Evolutionary conservation across 1,140 invertebrate species (phyloP).

Genomic region (Reticulitermes speratus): DNA sequence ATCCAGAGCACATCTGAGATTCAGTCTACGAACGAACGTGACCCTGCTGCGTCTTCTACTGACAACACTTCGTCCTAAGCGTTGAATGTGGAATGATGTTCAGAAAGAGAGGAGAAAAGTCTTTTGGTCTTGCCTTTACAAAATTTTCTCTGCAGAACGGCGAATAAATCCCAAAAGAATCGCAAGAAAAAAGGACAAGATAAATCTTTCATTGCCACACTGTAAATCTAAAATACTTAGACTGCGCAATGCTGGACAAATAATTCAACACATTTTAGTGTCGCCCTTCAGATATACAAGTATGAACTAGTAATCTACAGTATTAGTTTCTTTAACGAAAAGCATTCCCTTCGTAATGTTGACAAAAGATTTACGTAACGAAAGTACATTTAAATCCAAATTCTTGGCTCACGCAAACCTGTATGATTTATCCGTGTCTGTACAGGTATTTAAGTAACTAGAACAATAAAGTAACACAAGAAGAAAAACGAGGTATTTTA

Average conservation of each 20-base stretch:
- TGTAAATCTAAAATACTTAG: not conserved
- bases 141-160: not conserved
- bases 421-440: too few species aligned
- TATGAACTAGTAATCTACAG: too few species aligned
- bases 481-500: too few species aligned
- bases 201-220: not conserved
- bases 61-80: not conserved
- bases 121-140: not conserved
- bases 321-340: too few species aligned
- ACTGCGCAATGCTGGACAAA: not conserved
- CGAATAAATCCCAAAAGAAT: not conserved
- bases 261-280: not conserved
- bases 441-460: too few species aligned
- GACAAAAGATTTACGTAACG: too few species aligned
- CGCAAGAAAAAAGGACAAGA: not conserved
- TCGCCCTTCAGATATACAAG: too few species aligned
- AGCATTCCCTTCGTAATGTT: too few species aligned
- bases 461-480: too few species aligned
- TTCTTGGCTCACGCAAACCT: too few species aligned
- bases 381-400: too few species aligned
- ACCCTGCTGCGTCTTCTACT: not conserved
- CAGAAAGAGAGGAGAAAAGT: not conserved
- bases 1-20: not conserved
- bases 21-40: not conserved
- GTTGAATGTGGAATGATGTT: not conserved